A percentile compares a stretch with the other conserved stretches of the same genome.
Conservation (phyloP, 2,888 invertebrate genomes). For the Nipponacmea schrenckii region DNA sequence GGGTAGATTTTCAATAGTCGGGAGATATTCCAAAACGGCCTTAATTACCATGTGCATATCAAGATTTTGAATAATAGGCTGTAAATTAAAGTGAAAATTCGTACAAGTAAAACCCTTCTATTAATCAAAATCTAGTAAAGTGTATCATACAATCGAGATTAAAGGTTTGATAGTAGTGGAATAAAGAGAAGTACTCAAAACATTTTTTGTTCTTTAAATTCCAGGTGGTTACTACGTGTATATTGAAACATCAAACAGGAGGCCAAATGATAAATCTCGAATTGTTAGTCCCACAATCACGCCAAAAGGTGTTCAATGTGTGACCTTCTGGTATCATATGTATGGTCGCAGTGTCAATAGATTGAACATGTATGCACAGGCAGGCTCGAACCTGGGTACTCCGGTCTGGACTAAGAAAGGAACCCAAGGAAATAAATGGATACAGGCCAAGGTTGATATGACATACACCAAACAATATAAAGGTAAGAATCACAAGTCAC, state of each 20-base stretch:
- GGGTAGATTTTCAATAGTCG: conserved; percentile 19
- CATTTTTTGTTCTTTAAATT: no score
- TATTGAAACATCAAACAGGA: conserved; percentile 69
- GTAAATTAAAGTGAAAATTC: no score
- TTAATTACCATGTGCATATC: background rate
- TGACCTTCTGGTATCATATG: conserved; percentile 64
- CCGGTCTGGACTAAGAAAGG: conserved; percentile 47
- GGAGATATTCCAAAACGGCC: background rate
- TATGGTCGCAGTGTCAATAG: conserved; percentile 56
- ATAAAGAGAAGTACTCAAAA: no score
- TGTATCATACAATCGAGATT: no score
- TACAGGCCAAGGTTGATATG: conserved; percentile 40
- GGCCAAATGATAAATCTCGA: conserved; percentile 72
- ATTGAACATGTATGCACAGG: conserved; percentile 47
- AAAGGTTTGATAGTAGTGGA: no score
- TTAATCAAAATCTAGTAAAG: no score
- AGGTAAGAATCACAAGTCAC: conserved; percentile 30
- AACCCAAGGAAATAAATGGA: conserved; percentile 48
- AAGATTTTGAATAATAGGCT: no score
- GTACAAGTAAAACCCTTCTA: no score
- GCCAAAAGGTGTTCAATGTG: conserved; percentile 39
- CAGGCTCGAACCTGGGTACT: conserved; percentile 36
- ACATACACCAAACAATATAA: conserved; percentile 34
- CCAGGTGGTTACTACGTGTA: conserved; percentile 58
- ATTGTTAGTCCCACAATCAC: conserved; percentile 37